These are phyloP conservation scores for Varecia variegata DNA, from an alignment of 2,797 vertebrate species.

Conservation along the genomic window DNA sequence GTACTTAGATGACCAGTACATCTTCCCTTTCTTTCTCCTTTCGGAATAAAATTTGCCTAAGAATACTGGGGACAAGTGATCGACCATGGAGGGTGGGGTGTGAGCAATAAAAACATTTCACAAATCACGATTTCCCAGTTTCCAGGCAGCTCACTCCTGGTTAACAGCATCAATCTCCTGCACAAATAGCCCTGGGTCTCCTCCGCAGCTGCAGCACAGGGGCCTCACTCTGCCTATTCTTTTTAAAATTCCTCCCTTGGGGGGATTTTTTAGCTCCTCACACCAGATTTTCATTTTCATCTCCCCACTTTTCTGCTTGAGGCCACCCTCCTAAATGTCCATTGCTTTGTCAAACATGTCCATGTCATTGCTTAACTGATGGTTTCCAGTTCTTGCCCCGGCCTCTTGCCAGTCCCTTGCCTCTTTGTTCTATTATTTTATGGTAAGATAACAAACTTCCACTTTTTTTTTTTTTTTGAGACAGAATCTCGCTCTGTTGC, in stretches of 20 bases:
- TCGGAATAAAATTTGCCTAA: not conserved
- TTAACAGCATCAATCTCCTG: not conserved
- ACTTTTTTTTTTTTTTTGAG: too few species aligned
- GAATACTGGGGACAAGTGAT: not conserved
- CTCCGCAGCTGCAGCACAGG: not conserved
- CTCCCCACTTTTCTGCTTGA: not conserved
- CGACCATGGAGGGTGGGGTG: not conserved
- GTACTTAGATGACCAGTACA: not conserved
- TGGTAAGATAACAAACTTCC: not conserved
- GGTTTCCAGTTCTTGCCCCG: not conserved
- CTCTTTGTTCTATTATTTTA: not conserved
- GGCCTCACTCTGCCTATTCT: not conserved
- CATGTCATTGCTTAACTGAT: not conserved
- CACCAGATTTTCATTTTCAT: not conserved
- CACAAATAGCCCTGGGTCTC: not conserved
- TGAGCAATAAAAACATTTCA: not conserved
- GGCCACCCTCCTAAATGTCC: too few species aligned
- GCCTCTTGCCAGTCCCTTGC: not conserved
- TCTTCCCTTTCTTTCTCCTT: not conserved
- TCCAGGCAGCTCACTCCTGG: not conserved
- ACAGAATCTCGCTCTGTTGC: too few species aligned
- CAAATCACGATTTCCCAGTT: not conserved
- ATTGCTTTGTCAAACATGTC: not conserved
- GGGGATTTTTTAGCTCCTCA: not conserved
- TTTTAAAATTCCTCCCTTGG: not conserved